Percentiles rank a stretch among this genome's conserved stretches.
Conservation (phyloP, 2,888 invertebrate species). For the Acanthoscelides obtectus region DNA sequence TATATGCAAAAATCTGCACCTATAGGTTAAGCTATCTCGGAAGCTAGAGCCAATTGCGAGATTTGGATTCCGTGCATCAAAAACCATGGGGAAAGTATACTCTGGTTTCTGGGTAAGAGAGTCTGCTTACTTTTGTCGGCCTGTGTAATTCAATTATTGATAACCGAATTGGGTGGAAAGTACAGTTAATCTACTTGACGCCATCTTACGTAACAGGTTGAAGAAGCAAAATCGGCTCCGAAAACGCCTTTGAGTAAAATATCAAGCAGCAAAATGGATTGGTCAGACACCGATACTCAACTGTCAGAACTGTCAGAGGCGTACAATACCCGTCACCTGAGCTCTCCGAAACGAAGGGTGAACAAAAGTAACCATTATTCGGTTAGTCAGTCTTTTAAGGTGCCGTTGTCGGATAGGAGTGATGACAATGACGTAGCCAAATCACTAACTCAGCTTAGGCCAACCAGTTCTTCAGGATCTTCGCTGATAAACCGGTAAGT, state of each 20-base stretch:
- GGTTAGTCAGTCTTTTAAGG: conserved; percentile 30
- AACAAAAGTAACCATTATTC: conserved; percentile 43
- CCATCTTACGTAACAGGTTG: too few species aligned
- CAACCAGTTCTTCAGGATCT: conserved; percentile 31
- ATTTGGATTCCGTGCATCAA: too few species aligned
- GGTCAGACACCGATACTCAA: conserved; percentile 45
- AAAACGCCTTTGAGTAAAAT: conserved; percentile 37
- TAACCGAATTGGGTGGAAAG: too few species aligned
- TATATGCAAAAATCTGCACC: too few species aligned
- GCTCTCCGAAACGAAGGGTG: conserved; percentile 44
- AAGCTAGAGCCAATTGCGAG: too few species aligned
- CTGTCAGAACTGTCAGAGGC: conserved; percentile 38
- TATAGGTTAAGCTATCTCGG: too few species aligned
- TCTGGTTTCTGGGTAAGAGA: too few species aligned
- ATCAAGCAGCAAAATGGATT: conserved; percentile 42
- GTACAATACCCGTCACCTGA: conserved; percentile 39
- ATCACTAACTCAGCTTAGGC: conserved; percentile 23
- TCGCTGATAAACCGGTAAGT: not conserved
- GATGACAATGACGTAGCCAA: conserved; percentile 24
- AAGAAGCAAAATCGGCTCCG: conserved; percentile 26
- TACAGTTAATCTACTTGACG: too few species aligned
- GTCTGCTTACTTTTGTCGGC: too few species aligned
- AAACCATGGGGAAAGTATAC: too few species aligned
- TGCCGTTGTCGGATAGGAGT: conserved; percentile 19
- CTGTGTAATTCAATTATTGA: too few species aligned